These are phyloP conservation scores for Rhagonycha fulva DNA, from an alignment of 2,888 invertebrate species.

Conservation along the genomic window DNA sequence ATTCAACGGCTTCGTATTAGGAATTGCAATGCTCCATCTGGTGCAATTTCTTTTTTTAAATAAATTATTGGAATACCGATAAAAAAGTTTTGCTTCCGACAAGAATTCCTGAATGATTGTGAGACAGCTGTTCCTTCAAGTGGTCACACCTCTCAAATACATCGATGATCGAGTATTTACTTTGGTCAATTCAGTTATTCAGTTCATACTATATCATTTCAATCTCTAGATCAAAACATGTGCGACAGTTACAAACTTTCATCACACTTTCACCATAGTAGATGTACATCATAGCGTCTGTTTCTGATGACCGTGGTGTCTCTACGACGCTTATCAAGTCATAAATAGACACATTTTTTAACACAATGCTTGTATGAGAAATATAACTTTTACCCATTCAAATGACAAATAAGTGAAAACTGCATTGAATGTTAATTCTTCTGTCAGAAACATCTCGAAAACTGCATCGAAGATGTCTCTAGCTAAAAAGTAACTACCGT, in stretches of 20 bases:
- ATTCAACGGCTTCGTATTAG: too few species aligned
- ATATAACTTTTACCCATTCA: neutral
- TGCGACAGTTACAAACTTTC: neutral
- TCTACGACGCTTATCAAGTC: neutral
- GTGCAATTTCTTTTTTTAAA: too few species aligned
- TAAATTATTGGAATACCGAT: too few species aligned
- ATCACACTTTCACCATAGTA: neutral
- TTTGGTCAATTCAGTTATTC: neutral
- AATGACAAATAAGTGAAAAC: neutral
- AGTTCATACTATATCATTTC: neutral
- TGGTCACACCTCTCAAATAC: neutral
- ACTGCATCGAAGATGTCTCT: too few species aligned
- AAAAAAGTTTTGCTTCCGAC: neutral
- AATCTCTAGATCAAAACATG: neutral
- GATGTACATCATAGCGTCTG: neutral
- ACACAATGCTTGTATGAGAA: neutral
- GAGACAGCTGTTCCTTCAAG: neutral
- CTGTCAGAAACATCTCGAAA: too few species aligned
- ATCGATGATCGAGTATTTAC: neutral
- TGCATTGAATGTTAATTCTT: too few species aligned
- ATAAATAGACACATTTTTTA: neutral
- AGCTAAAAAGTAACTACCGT: neutral
- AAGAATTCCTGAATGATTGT: neutral
- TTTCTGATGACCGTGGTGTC: neutral
- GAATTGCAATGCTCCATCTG: too few species aligned